Percentiles rank a stretch among this genome's conserved stretches.
These are phyloP conservation scores for Druceiella hillmani DNA, from an alignment of 2,888 invertebrate species.

Conservation along the genomic window DNA sequence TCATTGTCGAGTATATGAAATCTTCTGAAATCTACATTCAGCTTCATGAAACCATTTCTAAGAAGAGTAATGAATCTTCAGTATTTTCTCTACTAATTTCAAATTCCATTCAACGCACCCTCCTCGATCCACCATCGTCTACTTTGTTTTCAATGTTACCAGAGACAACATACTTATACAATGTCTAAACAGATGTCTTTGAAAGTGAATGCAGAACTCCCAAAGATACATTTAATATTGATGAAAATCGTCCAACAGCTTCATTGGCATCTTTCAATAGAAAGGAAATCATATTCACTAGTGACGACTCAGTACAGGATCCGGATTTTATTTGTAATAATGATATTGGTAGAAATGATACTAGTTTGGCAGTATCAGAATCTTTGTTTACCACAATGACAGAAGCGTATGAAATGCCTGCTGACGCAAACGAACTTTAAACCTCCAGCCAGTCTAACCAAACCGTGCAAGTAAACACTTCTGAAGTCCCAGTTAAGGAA, in stretches of 20 bases:
- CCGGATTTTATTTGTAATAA: conserved; percentile 1
- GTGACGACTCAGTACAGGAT: conserved; percentile 3
- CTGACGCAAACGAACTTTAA: too few relatives aligned
- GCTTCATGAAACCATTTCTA: too few relatives aligned
- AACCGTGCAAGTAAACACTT: too few relatives aligned
- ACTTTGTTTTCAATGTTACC: too few relatives aligned
- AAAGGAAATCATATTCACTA: background rate
- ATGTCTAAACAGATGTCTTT: background rate
- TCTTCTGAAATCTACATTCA: background rate
- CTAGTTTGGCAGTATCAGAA: conserved; percentile 1
- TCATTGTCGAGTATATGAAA: background rate
- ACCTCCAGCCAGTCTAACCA: too few relatives aligned
- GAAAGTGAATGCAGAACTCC: too few relatives aligned
- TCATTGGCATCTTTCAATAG: conserved; percentile 1
- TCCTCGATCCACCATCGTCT: background rate
- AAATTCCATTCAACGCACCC: background rate
- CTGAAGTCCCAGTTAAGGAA: too few relatives aligned
- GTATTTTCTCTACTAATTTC: background rate
- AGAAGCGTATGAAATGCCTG: conserved; percentile 3
- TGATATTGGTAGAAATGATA: background rate
- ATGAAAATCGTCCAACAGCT: background rate
- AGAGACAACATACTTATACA: too few relatives aligned
- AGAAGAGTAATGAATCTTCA: background rate
- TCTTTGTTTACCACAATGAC: conserved; percentile 1
- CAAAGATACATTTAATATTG: background rate